Evolutionary conservation across 2,888 invertebrate species (phyloP).

Genomic region (Sericinus montela): DNA sequence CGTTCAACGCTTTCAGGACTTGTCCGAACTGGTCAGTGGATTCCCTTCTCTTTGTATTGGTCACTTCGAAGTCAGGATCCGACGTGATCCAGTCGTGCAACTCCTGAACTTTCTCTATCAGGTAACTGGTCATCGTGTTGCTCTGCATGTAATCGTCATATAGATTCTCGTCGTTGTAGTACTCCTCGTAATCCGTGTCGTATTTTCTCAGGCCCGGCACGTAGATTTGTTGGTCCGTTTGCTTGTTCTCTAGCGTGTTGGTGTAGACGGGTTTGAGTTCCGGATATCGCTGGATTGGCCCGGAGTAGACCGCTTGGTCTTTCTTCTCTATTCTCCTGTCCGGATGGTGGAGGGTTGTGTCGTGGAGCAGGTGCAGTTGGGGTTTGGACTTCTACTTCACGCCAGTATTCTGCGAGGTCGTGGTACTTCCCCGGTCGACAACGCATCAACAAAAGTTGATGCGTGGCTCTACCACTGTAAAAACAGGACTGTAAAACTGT

Average conservation of each 20-base stretch:
- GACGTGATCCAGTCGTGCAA: slow-evolving; percentile 71
- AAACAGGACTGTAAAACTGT: too few relatives aligned
- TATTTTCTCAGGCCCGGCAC: slow-evolving; percentile 39
- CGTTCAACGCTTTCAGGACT: slow-evolving; percentile 70
- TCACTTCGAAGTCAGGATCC: slow-evolving; percentile 52
- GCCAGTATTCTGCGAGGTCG: too few relatives aligned
- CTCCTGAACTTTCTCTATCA: slow-evolving; percentile 74
- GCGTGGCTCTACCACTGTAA: too few relatives aligned
- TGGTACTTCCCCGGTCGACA: too few relatives aligned
- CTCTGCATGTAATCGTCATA: slow-evolving; percentile 74
- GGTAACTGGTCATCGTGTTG: slow-evolving; percentile 65
- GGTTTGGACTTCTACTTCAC: too few relatives aligned
- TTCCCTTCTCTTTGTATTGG: slow-evolving; percentile 32
- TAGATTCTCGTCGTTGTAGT: slow-evolving; percentile 60
- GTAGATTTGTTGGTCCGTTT: slow-evolving; percentile 16
- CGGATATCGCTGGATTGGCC: slow-evolving; percentile 35
- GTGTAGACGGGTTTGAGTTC: slow-evolving; percentile 61
- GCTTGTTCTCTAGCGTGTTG: slow-evolving; percentile 36
- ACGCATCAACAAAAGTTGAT: too few relatives aligned
- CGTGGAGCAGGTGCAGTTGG: slow-evolving; percentile 61
- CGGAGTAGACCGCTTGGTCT: slow-evolving; percentile 49
- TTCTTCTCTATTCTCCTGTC: slow-evolving; percentile 66
- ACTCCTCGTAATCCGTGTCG: slow-evolving; percentile 53
- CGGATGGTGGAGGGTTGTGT: slow-evolving; percentile 42
- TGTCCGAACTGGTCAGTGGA: slow-evolving; percentile 48